Evolutionary conservation across 2,113 vertebrate genomes (phyloP).

Genomic region (Myocastor coypus): DNA sequence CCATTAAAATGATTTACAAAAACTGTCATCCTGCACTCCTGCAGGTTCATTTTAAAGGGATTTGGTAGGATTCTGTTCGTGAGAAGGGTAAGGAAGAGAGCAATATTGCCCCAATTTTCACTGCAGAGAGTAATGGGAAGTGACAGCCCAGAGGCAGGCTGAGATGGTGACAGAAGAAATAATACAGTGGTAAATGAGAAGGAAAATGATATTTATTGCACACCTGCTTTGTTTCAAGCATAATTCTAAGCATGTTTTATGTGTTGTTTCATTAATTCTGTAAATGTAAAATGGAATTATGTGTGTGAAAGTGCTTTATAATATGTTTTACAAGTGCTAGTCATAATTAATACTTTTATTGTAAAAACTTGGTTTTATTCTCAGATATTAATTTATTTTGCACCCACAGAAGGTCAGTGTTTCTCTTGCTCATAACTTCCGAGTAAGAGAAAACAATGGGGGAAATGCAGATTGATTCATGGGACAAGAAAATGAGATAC

Average conservation of each 20-base stretch:
- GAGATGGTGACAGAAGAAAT: slow-evolving; percentile 54
- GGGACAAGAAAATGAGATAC: background rate
- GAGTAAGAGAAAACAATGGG: background rate
- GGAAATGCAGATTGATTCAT: background rate
- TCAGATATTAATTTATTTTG: slow-evolving; percentile 50
- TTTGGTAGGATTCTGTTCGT: slow-evolving; percentile 76
- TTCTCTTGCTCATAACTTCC: background rate
- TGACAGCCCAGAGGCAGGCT: slow-evolving; percentile 67
- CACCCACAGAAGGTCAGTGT: slow-evolving; percentile 3
- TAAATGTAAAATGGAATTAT: slow-evolving; percentile 67
- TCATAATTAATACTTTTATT: slow-evolving; percentile 63
- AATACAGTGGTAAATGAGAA: slow-evolving; percentile 37
- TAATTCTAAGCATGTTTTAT: slow-evolving; percentile 47
- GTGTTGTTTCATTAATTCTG: slow-evolving; percentile 44
- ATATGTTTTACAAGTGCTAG: background rate
- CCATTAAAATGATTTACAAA: slow-evolving; percentile 81
- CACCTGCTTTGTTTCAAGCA: slow-evolving; percentile 55
- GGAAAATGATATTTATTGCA: slow-evolving; percentile 62
- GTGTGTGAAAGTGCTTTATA: background rate
- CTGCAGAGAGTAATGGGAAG: slow-evolving; percentile 44
- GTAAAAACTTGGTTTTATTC: slow-evolving; percentile 42
- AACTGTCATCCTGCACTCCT: slow-evolving; percentile 76
- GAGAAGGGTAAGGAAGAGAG: slow-evolving; percentile 58
- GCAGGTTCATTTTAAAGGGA: slow-evolving; percentile 74
- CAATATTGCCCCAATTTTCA: slow-evolving; percentile 74